Conservation (phyloP, 2,888 invertebrate species). For the Lasioglossum malachurum region DNA sequence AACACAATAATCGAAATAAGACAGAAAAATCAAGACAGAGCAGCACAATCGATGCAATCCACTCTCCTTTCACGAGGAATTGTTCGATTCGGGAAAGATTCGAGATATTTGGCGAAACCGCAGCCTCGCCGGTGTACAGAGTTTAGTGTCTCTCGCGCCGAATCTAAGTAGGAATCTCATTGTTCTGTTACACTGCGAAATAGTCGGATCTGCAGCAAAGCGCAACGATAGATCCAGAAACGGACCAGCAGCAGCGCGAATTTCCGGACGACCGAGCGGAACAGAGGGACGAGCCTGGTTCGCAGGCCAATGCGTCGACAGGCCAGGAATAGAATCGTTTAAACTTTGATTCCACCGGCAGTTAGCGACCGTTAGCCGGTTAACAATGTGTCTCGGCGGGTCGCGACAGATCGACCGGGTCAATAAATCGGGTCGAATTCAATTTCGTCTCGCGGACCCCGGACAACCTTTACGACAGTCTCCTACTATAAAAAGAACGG, state of each 20-base stretch:
- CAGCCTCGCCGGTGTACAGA: background rate
- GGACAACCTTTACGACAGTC: no score
- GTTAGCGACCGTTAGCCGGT: conserved; percentile 66
- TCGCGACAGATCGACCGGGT: conserved; percentile 57
- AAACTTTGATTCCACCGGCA: conserved; percentile 62
- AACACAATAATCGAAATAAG: no score
- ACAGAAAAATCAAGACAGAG: no score
- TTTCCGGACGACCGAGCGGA: conserved; percentile 3
- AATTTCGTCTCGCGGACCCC: conserved; percentile 51
- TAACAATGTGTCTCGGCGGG: conserved; percentile 63
- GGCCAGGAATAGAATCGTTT: conserved; percentile 66
- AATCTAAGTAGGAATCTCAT: conserved; percentile 4
- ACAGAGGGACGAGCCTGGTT: background rate
- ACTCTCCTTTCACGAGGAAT: background rate
- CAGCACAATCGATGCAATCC: no score
- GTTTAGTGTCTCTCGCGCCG: background rate
- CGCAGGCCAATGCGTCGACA: background rate
- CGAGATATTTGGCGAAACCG: background rate
- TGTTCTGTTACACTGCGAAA: background rate
- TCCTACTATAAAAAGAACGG: no score
- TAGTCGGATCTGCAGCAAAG: conserved; percentile 1
- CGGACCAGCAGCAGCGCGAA: background rate
- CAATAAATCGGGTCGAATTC: conserved; percentile 68
- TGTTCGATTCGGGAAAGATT: background rate
- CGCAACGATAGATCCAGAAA: conserved; percentile 2